Conservation (phyloP, 2,797 vertebrate genomes). For the Vultur gryphus region DNA sequence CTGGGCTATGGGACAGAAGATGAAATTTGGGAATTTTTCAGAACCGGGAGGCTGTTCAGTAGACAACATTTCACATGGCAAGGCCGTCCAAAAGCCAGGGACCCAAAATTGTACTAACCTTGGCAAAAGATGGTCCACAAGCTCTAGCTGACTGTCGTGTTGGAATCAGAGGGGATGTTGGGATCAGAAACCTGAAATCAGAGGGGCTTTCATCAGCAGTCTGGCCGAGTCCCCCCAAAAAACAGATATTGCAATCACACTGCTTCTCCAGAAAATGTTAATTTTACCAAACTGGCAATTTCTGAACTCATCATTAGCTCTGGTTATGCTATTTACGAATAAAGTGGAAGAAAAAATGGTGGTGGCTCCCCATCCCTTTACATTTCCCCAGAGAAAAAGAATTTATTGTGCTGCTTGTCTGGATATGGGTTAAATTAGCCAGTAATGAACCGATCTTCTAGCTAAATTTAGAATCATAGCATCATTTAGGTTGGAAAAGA, state of each 20-base stretch:
- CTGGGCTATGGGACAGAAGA: too few relatives aligned
- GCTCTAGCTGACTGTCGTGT: rapidly evolving
- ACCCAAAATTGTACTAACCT: not conserved
- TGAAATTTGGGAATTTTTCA: not conserved
- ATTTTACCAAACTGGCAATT: not conserved
- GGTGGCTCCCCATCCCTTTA: not conserved
- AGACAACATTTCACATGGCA: not conserved
- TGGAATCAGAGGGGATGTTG: rapidly evolving
- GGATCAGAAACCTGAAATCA: not conserved
- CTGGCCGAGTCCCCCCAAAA: not conserved
- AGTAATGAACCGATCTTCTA: not conserved
- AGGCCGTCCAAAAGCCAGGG: not conserved
- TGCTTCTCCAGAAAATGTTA: not conserved
- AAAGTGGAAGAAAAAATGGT: not conserved
- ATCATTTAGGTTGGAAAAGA: too few relatives aligned
- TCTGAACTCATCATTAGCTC: not conserved
- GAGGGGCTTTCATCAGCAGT: not conserved
- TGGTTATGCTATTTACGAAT: not conserved
- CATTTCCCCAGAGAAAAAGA: not conserved
- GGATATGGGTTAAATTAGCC: not conserved
- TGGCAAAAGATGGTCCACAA: not conserved
- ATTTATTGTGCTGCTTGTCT: not conserved
- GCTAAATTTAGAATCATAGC: not conserved
- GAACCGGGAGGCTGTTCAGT: not conserved
- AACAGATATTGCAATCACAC: rapidly evolving